Percentiles rank a stretch among this genome's conserved stretches.
These are phyloP conservation scores for Micronycteris hirsuta DNA, from an alignment of 2,113 vertebrate species.

Conservation along the genomic window DNA sequence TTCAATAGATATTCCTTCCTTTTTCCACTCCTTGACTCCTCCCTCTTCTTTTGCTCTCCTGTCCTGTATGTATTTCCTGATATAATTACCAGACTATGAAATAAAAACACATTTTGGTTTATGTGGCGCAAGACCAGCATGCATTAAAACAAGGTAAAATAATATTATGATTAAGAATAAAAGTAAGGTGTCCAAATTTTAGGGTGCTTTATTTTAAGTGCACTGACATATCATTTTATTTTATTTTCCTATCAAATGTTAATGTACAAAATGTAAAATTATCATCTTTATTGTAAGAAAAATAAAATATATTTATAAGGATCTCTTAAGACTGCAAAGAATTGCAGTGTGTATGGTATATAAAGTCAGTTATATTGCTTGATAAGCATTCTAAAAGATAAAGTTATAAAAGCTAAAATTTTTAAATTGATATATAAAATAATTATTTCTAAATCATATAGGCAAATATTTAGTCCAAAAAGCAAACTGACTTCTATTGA, in stretches of 20 bases:
- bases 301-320: background rate
- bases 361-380: background rate
- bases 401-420: background rate
- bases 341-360: background rate
- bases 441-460: background rate
- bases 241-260: background rate
- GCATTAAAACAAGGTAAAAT: background rate
- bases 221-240: background rate
- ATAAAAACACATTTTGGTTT: background rate
- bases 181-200: background rate
- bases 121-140: background rate
- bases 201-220: background rate
- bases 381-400: background rate
- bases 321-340: background rate
- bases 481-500: background rate
- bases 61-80: background rate
- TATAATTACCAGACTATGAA: background rate
- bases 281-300: background rate
- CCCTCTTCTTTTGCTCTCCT: background rate
- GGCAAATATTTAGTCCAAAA: background rate
- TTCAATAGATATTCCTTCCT: background rate
- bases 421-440: background rate
- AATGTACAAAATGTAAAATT: background rate
- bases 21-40: background rate
- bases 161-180: background rate